Evolutionary conservation across 1,140 invertebrate species (phyloP).

Genomic region (Harpegnathos saltator): DNA sequence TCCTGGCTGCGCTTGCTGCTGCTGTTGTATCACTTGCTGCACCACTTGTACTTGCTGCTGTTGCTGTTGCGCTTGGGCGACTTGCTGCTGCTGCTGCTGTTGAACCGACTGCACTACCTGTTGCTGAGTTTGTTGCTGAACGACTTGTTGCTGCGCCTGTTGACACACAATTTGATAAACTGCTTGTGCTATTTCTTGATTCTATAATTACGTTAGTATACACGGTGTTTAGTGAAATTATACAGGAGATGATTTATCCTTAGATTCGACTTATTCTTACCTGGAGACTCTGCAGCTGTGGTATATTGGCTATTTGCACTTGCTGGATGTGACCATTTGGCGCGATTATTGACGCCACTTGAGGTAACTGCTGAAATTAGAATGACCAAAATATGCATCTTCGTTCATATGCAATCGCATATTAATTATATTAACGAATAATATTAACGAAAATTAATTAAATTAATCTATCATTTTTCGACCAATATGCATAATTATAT

Average conservation of each 20-base stretch:
- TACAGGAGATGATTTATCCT: not conserved
- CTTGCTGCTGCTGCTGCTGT: slow-evolving; percentile 81
- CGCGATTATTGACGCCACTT: slow-evolving; percentile 94
- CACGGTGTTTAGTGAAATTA: not conserved
- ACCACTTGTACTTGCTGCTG: slow-evolving; percentile 67
- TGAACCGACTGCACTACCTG: slow-evolving; percentile 78
- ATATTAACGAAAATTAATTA: slow-evolving; percentile 49
- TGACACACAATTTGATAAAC: slow-evolving; percentile 84
- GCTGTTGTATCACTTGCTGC: slow-evolving; percentile 67
- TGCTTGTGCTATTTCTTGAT: slow-evolving; percentile 76
- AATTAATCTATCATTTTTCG: not conserved
- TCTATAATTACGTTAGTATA: slow-evolving; percentile 37
- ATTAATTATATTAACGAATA: too few species aligned
- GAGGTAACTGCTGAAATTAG: slow-evolving; percentile 85
- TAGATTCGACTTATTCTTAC: slow-evolving; percentile 62
- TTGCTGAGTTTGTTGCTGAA: slow-evolving; percentile 83
- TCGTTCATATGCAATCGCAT: not conserved
- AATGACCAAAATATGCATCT: slow-evolving; percentile 46
- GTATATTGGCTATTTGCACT: slow-evolving; percentile 91
- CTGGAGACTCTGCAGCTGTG: slow-evolving; percentile 87
- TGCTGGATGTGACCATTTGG: slow-evolving; percentile 95
- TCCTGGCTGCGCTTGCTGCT: slow-evolving; percentile 75
- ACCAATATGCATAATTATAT: not conserved
- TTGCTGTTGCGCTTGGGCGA: slow-evolving; percentile 81
- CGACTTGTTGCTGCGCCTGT: slow-evolving; percentile 80